Evolutionary conservation across 2,888 invertebrate species (phyloP), one percentile per base, ranked within the genome.

Genomic region (Arctia plantaginis): DNA sequence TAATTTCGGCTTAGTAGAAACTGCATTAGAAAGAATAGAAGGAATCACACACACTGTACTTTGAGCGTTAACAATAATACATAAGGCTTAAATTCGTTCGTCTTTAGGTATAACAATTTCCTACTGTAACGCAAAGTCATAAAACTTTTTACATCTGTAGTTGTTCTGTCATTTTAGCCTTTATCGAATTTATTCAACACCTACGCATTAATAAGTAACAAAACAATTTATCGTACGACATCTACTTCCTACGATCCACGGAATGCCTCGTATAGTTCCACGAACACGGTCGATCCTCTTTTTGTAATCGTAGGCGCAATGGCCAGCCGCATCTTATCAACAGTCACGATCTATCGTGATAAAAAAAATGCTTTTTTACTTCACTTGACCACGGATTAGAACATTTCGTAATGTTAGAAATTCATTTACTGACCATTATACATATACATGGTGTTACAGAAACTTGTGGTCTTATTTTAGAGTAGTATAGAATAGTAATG

Each of bases 271-370:
- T 71, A 55, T 15, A 66, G 55, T 41, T 18, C 66, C 66, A 71
- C 27, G 62, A 64, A 20, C 47, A n/a, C 71, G 44, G 33, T 44
- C 39, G n/a, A 68, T 39, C 66, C 72, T 79, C 72, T 80, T 77
- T 81, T 82, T 80, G 30, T 70, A 70, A 20, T 44, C 41, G 65
- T 78, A 77, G 74, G 70, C 30, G 72, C 74, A 65, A 68, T 70
- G 71, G 76, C 74, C 72, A 75, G 73, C 84, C 85, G 86, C 85
- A 75, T 84, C 83, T 82, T 87, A 86, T 87, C 85, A 77, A 74
- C 85, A 80, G 89, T 90, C 90, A 91, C 90, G 91, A 90, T 88
- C 88, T 80, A 79, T 86, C 88, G 88, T 87, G 87, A 88, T 83
- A 84, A 78, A 80, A 76, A 82, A 80, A 81, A 85, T 87, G 85